A percentile compares a stretch with the other conserved stretches of the same genome.
phyloP scores from a whole-genome alignment of 2,888 invertebrate genomes.

The Catocala fraxini region DNA sequence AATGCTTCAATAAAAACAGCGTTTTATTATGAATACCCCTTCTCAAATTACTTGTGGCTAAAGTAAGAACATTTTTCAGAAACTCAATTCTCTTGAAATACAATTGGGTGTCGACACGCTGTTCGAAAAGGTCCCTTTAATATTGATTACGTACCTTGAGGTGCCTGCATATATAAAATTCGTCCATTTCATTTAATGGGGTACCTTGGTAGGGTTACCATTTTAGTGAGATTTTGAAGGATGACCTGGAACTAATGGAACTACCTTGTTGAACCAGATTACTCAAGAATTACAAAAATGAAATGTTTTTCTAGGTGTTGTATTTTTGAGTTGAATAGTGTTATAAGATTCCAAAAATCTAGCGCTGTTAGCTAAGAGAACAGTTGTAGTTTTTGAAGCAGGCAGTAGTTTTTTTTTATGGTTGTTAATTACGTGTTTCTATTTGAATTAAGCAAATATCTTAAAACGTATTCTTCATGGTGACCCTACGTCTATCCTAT shows the following conservation, averaged over 20 bases:
- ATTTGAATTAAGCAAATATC: background rate
- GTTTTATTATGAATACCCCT: conserved; percentile 15
- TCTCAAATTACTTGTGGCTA: conserved; percentile 14
- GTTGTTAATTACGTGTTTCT: no score
- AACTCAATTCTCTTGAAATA: conserved; percentile 46
- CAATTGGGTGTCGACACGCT: conserved; percentile 40
- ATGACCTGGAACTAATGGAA: background rate
- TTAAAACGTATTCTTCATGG: conserved; percentile 21
- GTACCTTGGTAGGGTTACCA: conserved; percentile 48
- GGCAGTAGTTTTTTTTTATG: no score
- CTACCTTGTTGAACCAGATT: no score
- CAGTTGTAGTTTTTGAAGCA: no score
- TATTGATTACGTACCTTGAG: conserved; percentile 56
- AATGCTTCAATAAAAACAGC: background rate
- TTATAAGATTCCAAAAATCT: no score
- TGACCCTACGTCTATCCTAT: conserved; percentile 37
- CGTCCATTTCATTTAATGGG: conserved; percentile 58
- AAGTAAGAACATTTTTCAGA: conserved; percentile 44
- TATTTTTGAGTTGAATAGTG: no score
- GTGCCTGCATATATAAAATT: conserved; percentile 60
- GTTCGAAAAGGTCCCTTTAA: conserved; percentile 46
- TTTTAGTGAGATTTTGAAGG: background rate
- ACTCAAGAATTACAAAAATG: no score
- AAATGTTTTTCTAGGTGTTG: no score
- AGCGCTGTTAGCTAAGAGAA: no score